Evolutionary conservation across 2,888 invertebrate genomes (phyloP), one percentile per base, ranked within the genome.

Genomic region (Dugesia japonica): DNA sequence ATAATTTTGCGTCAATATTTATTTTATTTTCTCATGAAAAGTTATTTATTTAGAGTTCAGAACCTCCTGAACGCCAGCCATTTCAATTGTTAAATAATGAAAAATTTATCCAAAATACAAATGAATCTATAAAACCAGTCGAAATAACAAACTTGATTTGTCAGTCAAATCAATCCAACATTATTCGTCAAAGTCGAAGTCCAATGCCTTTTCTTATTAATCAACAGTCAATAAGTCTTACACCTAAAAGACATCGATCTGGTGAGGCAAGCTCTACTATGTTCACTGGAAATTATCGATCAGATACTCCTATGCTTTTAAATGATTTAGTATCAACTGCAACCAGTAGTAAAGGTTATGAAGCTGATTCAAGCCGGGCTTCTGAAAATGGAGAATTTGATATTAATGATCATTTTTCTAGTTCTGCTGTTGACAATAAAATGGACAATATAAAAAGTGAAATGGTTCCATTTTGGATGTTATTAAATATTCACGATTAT

Each of bases 391-490:
- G 17, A 73, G 73, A 31, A 7, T 17, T 27, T n/a, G 26, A 27
- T 9, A 31, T 26, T n/a, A 31, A 27, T 26, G 73, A 73, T 26
- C 26, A 27, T n/a, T 28, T 73, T 28, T 73, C 73, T n/a, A 31
- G 28, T 17, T 27, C n/a, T n/a, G 38, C 38, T 38, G 38, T 38
- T 13, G 38, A 38, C 17, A 31, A 73, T 26, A 27, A 26, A 31
- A 73, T 73, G 9, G 27, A 73, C 13, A 26, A 31, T 4, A 73
- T 26, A 7, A 73, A 26, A 31, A 73, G 73, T 26, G 73, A 73
- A 26, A 73, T 73, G 73, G 0, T 88, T 88, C 81, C 74, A 27
- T 90, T 90, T 82, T 90, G 90, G 90, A 84, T 89, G 27, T 88
- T 90, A 77, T 86, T 89, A 82, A 87, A 87, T 80, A 85, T 89